phyloP scores from a whole-genome alignment of 2,888 invertebrate species.

The Ectropis crepuscularia region DNA sequence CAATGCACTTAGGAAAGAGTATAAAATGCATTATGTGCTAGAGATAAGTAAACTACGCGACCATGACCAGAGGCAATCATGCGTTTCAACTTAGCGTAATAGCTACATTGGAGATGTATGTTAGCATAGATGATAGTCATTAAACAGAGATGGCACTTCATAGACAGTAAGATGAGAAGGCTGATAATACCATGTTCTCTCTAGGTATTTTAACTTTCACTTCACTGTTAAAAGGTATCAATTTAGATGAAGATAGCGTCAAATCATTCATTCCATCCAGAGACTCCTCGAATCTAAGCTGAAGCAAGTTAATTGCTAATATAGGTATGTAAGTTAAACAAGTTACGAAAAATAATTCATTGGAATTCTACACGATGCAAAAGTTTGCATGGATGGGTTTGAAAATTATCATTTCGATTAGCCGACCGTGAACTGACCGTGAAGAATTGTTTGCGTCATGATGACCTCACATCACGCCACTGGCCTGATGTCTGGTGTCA shows the following conservation, averaged over 20 bases:
- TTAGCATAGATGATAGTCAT: constrained; percentile 9
- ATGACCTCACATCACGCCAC: constrained; percentile 44
- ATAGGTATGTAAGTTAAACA: constrained; percentile 7
- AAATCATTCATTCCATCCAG: not conserved
- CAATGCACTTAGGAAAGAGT: constrained; percentile 30
- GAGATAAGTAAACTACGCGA: constrained; percentile 21
- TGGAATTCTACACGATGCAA: constrained; percentile 29
- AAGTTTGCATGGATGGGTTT: constrained; percentile 33
- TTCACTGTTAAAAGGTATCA: constrained; percentile 35
- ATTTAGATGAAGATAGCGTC: constrained; percentile 23
- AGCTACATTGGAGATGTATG: constrained; percentile 11
- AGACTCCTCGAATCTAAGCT: not conserved
- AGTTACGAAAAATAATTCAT: constrained; percentile 15
- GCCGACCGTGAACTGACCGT: constrained; percentile 48
- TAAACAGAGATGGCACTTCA: constrained; percentile 9
- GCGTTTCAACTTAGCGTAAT: constrained; percentile 21
- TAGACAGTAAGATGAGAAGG: not conserved
- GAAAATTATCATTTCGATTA: constrained; percentile 28
- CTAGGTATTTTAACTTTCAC: constrained; percentile 37
- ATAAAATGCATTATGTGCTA: constrained; percentile 14
- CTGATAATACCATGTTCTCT: constrained; percentile 14
- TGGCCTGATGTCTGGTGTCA: constrained; percentile 24
- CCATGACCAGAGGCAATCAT: constrained; percentile 27
- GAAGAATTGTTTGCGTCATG: constrained; percentile 38
- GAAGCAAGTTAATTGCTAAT: not conserved